Evolutionary conservation across 2,888 invertebrate genomes (phyloP).

Genomic region (Synanthedon andrenaeformis): DNA sequence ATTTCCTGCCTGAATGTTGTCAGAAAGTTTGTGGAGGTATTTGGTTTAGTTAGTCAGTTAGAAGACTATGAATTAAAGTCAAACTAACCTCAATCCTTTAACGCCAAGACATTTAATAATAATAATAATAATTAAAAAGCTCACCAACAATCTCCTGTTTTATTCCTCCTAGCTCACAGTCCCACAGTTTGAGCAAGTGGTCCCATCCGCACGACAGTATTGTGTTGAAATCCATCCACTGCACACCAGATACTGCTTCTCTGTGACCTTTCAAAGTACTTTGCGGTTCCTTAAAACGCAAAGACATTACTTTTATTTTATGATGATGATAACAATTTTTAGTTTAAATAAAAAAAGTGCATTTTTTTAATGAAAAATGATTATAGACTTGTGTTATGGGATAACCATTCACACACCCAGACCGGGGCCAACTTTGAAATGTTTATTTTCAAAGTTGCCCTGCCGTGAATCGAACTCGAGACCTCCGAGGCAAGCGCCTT

Average conservation of each 20-base stretch:
- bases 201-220: slow-evolving; percentile 94
- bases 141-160: slow-evolving; percentile 80
- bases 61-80: no score
- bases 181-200: slow-evolving; percentile 95
- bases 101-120: background rate
- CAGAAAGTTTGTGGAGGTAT: no score
- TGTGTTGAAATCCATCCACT: slow-evolving; percentile 85
- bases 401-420: no score
- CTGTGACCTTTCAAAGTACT: slow-evolving; percentile 92
- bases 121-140: slow-evolving; percentile 1
- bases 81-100: no score
- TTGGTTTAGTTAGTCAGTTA: no score
- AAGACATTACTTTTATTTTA: background rate
- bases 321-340: background rate
- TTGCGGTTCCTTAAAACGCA: slow-evolving; percentile 75
- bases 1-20: no score
- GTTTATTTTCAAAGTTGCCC: no score
- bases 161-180: slow-evolving; percentile 85
- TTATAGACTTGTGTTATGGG: no score
- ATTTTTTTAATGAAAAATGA: background rate
- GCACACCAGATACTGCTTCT: slow-evolving; percentile 87
- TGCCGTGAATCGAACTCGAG: no score
- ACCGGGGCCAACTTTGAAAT: no score
- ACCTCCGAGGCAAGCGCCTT: no score
- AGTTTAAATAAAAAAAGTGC: background rate